phyloP scores from a whole-genome alignment of 92 coral and sea anemone species.

The Chrysogorgia sp. region DNA sequence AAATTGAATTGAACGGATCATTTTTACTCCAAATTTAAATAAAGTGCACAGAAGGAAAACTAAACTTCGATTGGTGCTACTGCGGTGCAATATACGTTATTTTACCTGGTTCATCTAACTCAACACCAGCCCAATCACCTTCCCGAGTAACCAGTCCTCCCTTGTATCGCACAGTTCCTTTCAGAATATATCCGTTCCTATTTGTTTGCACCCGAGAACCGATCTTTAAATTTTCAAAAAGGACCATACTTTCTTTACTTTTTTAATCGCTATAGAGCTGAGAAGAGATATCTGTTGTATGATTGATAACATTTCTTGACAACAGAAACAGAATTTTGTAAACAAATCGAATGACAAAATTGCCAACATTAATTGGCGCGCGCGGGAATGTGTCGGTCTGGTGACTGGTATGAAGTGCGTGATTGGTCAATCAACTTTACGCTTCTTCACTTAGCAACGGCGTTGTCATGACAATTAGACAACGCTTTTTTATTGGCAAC shows the following conservation, averaged over 20 bases:
- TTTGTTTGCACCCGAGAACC: slow-evolving; percentile 87
- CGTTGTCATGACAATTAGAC: slow-evolving; percentile 36
- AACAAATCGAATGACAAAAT: neutral
- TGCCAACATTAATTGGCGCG: no score
- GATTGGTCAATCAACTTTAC: slow-evolving; percentile 21
- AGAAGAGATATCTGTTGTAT: neutral
- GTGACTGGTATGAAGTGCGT: neutral
- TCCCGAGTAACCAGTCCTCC: slow-evolving; percentile 80
- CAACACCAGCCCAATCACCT: slow-evolving; percentile 97
- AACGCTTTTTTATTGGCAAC: slow-evolving; percentile 37
- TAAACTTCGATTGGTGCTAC: neutral
- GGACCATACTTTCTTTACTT: slow-evolving; percentile 65
- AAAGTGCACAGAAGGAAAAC: neutral
- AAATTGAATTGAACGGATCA: neutral
- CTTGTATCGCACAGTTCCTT: slow-evolving; percentile 84
- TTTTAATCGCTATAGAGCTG: neutral
- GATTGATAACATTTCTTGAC: neutral
- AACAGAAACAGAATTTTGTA: neutral
- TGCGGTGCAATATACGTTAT: neutral
- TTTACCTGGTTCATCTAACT: slow-evolving; percentile 85
- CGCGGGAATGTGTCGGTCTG: no score
- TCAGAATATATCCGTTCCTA: slow-evolving; percentile 80
- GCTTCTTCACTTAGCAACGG: slow-evolving; percentile 22
- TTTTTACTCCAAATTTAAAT: neutral
- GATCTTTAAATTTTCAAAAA: slow-evolving; percentile 79